Base-by-base conservation (phyloP, 2,888 invertebrate species). In the Apotomis betuletana region DNA sequence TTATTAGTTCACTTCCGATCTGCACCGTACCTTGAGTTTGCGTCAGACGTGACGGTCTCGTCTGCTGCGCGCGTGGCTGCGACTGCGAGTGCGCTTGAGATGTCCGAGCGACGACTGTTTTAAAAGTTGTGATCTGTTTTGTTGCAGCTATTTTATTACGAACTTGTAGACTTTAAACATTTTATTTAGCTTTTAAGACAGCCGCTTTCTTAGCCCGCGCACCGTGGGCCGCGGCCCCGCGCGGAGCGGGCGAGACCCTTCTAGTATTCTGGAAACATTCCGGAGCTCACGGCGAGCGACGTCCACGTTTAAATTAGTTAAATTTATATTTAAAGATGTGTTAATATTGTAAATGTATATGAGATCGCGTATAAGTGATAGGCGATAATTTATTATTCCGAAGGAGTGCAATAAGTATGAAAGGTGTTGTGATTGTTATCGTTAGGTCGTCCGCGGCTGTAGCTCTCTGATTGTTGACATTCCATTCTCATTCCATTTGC, bases 311-410 rank as follows among this genome's bases (percentile, higher is more conserved):
- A 80, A 83, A 88, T 90, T 92, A 93, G 92, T 90, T 89, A 90
- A 92, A 92, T 91, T 91, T 89, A 90, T 91, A 91, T 90, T 90
- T 87, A 87, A 89, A 90, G 85, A 91, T 90, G 89, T 91, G 91
- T 91, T 92, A 89, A 92, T 91, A 92, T 90, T 92, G 91, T 90
- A 92, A 91, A 92, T 92, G 90, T 92, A 90, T 91, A 90, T 89
- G 88, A 83, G 84, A 87, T 89, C 90, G 88, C 87, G 83, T 85
- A 80, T 87, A 89, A 86, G 86, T 88, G 84, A 88, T 90, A 89
- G 87, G 87, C 87, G 90, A 88, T 90, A 89, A 89, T 89, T 90
- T 90, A 82, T 81, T 80, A 89, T 90, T 90, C 87, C 83, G 90
- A 91, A 88, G 91, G 92, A 90, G 92, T 92, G 93, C 92, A 93